Evolutionary conservation across 2,888 invertebrate genomes (phyloP), one percentile per base, ranked within the genome.

Genomic region (Plebejus argus): DNA sequence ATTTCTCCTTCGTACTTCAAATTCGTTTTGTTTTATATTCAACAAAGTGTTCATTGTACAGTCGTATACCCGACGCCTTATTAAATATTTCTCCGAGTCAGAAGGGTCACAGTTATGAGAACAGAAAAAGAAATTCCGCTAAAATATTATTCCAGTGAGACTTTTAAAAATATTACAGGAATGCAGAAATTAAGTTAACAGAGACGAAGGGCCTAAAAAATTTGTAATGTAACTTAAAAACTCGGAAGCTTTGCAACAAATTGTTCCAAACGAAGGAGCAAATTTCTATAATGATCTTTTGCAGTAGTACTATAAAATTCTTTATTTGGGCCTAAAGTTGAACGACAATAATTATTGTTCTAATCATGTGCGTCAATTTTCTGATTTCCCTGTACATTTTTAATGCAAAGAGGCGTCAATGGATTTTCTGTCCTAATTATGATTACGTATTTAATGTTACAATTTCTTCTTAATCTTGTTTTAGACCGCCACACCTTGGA

Each of bases 101-200:
- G 66, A 66, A 66, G 12, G 66, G 66, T 66, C 66, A 66, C 66
- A 66, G 66, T 66, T 66, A 66, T 23, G 61, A 58, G 58, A 61
- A 61, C 66, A 66, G 66, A 33, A 33, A 33, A 66, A 66, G 23
- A 61, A 61, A 61, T 61, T 61, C 61, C 66, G 28, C 66, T 66
- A 78, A 79, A 79, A 76, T 80, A 78, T 79, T 79, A 76, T 71
- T 56, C 78, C 75, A 80, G 76, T 71, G 45, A 70, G 79, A 70
- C 70, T 78, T 76, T 79, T 66, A 66, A 66, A 66, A 66, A 23
- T 28, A 33, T 66, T 28, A 28, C 66, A 18, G 23, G 28, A 66
- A 66, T 66, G 28, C 66, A 66, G 28, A 66, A 66, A 66, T 33
- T 66, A 66, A 33, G 28, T 66, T 66, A 66, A 66, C 66, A 33